These are phyloP conservation scores for Euclidia mi DNA, from an alignment of 2,888 invertebrate species.

Conservation along the genomic window DNA sequence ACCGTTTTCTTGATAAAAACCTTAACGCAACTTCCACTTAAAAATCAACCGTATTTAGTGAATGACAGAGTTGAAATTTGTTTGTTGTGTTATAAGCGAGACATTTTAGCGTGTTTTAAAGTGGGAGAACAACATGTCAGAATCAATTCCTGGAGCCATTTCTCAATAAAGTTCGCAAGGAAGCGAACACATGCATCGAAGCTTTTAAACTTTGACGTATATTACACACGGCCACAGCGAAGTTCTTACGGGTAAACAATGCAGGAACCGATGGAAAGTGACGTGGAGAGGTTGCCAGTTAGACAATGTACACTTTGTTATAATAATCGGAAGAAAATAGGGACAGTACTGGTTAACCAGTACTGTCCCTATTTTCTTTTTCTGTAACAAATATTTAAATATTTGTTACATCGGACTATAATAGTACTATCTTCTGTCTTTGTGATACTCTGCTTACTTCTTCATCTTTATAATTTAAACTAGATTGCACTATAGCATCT, in stretches of 20 bases:
- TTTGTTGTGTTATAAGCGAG: not conserved
- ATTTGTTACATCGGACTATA: too few species aligned
- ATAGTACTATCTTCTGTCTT: too few species aligned
- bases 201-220: conserved; percentile 86
- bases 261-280: conserved; percentile 20
- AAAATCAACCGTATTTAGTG: conserved; percentile 39
- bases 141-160: conserved; percentile 87
- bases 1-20: conserved; percentile 67
- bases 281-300: conserved; percentile 6
- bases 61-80: conserved; percentile 41
- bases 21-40: not conserved
- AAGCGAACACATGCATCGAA: conserved; percentile 76
- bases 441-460: too few species aligned
- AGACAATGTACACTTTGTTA: too few species aligned
- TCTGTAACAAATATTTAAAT: too few species aligned
- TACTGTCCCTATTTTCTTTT: too few species aligned
- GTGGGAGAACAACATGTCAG: conserved; percentile 79
- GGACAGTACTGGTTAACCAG: too few species aligned
- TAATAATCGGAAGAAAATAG: too few species aligned
- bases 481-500: too few species aligned
- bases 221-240: conserved; percentile 51
- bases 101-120: conserved; percentile 78
- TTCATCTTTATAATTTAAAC: too few species aligned
- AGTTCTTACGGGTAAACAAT: conserved; percentile 54
- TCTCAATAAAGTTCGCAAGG: conserved; percentile 83